Conservation (phyloP, 2,797 vertebrate genomes). For the Neostethus bicornis region DNA sequence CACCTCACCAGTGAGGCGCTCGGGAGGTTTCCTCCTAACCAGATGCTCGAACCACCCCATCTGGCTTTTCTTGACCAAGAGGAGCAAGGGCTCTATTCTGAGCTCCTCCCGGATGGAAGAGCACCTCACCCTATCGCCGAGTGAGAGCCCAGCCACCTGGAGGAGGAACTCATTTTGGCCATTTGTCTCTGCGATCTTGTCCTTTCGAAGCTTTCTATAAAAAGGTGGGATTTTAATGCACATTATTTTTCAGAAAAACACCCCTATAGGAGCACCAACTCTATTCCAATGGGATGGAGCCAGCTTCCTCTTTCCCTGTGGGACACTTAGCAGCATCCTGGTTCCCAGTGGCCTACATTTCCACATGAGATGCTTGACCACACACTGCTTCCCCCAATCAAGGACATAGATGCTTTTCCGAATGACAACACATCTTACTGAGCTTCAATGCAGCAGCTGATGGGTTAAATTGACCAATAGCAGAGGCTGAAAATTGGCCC, state of each 20-base stretch:
- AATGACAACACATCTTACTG: slow-evolving; percentile 48
- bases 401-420: slow-evolving; percentile 14
- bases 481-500: slow-evolving; percentile 49
- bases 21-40: too few species aligned
- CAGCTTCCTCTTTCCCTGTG: slow-evolving; percentile 4
- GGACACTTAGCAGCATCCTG: slow-evolving; percentile 13
- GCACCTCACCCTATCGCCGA: too few species aligned
- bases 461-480: slow-evolving; percentile 38
- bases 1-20: too few species aligned
- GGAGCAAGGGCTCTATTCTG: too few species aligned
- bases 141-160: too few species aligned
- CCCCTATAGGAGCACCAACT: slow-evolving; percentile 29
- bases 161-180: too few species aligned
- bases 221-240: slow-evolving; percentile 47
- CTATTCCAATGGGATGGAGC: slow-evolving; percentile 13
- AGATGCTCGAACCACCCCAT: too few species aligned
- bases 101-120: too few species aligned
- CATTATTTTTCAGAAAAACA: slow-evolving; percentile 45
- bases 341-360: slow-evolving; percentile 53
- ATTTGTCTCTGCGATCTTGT: too few species aligned
- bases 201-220: slow-evolving; percentile 41
- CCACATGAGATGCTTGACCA: slow-evolving; percentile 36
- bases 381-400: slow-evolving; percentile 31
- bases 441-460: slow-evolving; percentile 24
- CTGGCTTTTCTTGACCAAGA: too few species aligned